phyloP scores from a whole-genome alignment of 2,888 invertebrate genomes.

The Colostygia pectinataria region DNA sequence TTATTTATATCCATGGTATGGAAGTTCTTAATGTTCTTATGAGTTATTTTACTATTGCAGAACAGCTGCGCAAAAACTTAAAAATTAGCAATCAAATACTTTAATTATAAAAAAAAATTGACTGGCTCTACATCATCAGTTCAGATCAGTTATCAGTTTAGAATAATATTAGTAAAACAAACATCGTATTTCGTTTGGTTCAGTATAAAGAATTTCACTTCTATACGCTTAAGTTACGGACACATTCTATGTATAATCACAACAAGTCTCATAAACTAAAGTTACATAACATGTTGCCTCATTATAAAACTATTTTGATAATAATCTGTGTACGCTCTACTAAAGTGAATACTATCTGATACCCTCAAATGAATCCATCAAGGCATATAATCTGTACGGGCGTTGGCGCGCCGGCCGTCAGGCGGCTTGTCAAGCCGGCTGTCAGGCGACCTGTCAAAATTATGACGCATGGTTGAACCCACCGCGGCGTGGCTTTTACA shows the following conservation, averaged over 20 bases:
- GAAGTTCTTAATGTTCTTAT: too few species aligned
- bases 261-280: conserved; percentile 32
- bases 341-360: conserved; percentile 52
- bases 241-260: conserved; percentile 25
- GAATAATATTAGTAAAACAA: too few species aligned
- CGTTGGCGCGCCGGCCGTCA: conserved; percentile 55
- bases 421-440: conserved; percentile 61
- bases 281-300: conserved; percentile 38
- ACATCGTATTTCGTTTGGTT: too few species aligned
- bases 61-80: too few species aligned
- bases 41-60: too few species aligned
- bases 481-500: conserved; percentile 54
- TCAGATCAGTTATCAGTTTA: too few species aligned
- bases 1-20: too few species aligned
- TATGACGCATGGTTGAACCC: conserved; percentile 76
- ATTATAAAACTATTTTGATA: conserved; percentile 54
- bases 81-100: too few species aligned
- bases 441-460: conserved; percentile 73
- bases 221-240: neutral
- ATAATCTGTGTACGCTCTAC: conserved; percentile 48
- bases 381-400: conserved; percentile 67
- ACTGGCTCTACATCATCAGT: too few species aligned
- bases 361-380: conserved; percentile 77
- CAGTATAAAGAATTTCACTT: conserved; percentile 16
- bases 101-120: too few species aligned